Evolutionary conservation across 2,888 invertebrate genomes (phyloP).

Genomic region (Carterocephalus palaemon): DNA sequence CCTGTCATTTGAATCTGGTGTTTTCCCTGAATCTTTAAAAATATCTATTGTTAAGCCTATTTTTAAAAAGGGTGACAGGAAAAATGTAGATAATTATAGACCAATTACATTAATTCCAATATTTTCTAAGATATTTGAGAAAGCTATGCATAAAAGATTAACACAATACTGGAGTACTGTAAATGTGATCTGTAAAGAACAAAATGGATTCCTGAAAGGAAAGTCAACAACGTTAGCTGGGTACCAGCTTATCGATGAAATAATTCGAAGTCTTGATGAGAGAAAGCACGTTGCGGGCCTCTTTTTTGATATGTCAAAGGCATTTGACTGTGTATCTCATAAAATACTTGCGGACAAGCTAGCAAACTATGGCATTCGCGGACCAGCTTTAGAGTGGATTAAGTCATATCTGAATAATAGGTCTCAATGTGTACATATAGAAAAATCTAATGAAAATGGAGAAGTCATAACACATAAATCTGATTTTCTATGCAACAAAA

Average conservation of each 20-base stretch:
- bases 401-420: neutral
- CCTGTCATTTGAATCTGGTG: neutral
- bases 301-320: neutral
- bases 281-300: neutral
- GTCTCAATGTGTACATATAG: neutral
- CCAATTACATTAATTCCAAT: neutral
- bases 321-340: neutral
- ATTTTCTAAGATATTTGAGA: conserved; percentile 7
- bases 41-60: neutral
- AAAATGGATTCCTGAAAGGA: neutral
- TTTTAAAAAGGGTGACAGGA: neutral
- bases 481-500: neutral
- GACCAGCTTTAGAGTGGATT: neutral
- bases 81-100: neutral
- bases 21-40: conserved; percentile 1
- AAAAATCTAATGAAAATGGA: neutral
- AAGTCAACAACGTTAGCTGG: neutral
- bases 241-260: neutral
- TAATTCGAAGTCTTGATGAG: neutral
- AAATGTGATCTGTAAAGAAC: neutral
- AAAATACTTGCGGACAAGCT: neutral
- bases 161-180: neutral
- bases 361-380: neutral
- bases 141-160: neutral
- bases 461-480: neutral